phyloP scores from a whole-genome alignment of 2,113 vertebrate genomes.

The Cheilinus undulatus region DNA sequence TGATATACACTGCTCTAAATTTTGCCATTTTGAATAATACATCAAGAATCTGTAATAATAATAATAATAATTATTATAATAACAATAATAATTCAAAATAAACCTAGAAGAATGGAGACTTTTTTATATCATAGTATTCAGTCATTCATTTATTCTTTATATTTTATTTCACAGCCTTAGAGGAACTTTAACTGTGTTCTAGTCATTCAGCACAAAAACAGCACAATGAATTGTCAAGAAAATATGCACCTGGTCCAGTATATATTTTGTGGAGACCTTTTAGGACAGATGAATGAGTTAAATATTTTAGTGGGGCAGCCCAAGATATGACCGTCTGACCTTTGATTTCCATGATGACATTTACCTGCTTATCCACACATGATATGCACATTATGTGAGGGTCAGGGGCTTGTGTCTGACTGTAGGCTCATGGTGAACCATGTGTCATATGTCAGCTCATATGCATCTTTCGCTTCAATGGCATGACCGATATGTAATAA shows the following conservation, averaged over 20 bases:
- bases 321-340: conserved; percentile 43
- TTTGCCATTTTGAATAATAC: too few relatives aligned
- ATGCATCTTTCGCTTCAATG: conserved; percentile 52
- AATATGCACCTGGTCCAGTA: background rate
- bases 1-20: too few relatives aligned
- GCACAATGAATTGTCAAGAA: background rate
- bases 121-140: too few relatives aligned
- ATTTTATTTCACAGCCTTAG: conserved; percentile 18
- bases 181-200: background rate
- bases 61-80: too few relatives aligned
- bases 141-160: too few relatives aligned
- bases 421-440: conserved; percentile 56
- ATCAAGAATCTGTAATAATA: too few relatives aligned
- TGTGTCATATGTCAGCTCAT: conserved; percentile 77
- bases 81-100: too few relatives aligned
- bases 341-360: conserved; percentile 62
- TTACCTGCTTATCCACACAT: conserved; percentile 67
- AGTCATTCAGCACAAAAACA: background rate
- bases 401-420: conserved; percentile 59
- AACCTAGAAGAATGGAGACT: too few relatives aligned
- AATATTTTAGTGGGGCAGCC: conserved; percentile 35
- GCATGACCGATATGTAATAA: conserved; percentile 53
- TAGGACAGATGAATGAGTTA: conserved; percentile 10
- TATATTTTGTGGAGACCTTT: background rate
- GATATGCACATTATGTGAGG: conserved; percentile 59